These are phyloP conservation scores for Alca torda DNA, from an alignment of 2,797 vertebrate genomes.

Conservation along the genomic window DNA sequence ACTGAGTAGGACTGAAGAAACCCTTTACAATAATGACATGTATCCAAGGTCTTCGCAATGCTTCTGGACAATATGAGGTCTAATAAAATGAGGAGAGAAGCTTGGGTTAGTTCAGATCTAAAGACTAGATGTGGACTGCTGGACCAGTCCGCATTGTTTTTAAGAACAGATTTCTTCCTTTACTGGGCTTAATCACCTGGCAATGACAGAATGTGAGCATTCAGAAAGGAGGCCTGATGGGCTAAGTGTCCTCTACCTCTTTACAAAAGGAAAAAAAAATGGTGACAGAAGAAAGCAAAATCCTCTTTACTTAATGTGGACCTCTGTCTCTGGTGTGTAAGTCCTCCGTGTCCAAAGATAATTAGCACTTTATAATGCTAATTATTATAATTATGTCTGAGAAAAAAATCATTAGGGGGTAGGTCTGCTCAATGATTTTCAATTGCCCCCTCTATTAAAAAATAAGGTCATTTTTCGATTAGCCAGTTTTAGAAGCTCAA, in stretches of 20 bases:
- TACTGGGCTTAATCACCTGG: neutral
- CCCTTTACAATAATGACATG: neutral
- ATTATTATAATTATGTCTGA: conserved; percentile 86
- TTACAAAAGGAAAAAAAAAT: conserved; percentile 58
- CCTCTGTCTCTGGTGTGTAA: conserved; percentile 78
- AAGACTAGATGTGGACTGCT: neutral
- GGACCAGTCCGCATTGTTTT: neutral
- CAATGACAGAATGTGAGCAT: conserved; percentile 6
- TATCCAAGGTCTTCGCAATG: conserved; percentile 15
- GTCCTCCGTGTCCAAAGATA: conserved; percentile 83
- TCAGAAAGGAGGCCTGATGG: conserved; percentile 21
- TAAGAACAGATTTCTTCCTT: neutral
- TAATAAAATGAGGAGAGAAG: neutral
- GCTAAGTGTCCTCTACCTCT: conserved; percentile 63
- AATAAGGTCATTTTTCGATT: conserved; percentile 84
- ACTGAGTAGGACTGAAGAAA: neutral
- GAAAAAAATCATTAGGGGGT: conserved; percentile 85
- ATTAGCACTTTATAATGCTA: conserved; percentile 86
- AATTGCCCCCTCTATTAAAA: conserved; percentile 84
- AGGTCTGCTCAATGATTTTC: conserved; percentile 82
- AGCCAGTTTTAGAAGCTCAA: conserved; percentile 73
- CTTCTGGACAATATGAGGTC: neutral
- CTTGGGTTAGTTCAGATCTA: neutral
- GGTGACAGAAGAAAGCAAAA: conserved; percentile 73
- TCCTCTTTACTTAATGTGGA: conserved; percentile 81